Base-by-base conservation (phyloP, 2,888 invertebrate species). In the Dicycla oo region DNA sequence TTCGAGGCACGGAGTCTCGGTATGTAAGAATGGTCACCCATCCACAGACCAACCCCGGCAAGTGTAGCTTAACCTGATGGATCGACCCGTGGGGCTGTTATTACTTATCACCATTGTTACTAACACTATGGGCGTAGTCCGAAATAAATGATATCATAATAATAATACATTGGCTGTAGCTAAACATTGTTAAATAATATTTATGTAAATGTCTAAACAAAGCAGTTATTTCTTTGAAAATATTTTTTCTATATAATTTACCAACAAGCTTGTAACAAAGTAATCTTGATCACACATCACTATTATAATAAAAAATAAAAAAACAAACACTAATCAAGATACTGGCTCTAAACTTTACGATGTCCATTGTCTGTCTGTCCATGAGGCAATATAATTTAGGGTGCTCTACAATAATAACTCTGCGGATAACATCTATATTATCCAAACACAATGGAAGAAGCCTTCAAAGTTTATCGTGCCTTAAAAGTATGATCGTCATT, bases 361-460 rank as follows among this genome's bases (percentile, higher is more conserved):
- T 65, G 62, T 26, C 76, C 73, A 82, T 89, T 87, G 85, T 87
- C 81, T 73, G 64, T 83, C 60, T 30, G 66, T 78, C 80, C 71
- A 78, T 72, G 73, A 85, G 62, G 40, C 85, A 67, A 75, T 76
- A 82, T 86, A 86, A 87, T 88, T 88, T 80, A 83, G 85, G 85
- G 84, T 81, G 74, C 75, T 73, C 75, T 82, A 73, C 63, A 70
- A 81, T 88, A 87, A 89, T 86, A 84, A 86, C 81, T 80, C 51
- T 61, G 78, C 73, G 81, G 89, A 90, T 90, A 89, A 68, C 75
- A 89, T 90, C 88, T 86, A 80, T 78, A 84, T 88, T 88, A 83
- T 81, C 75, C 69, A 58, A 38, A 62, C 66, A 86, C 80, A 84
- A 75, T 81, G 53, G 53, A 53, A 54, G 57, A 65, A 66, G 77